Evolutionary conservation across 2,113 vertebrate genomes (phyloP).

Genomic region (Jaculus jaculus): DNA sequence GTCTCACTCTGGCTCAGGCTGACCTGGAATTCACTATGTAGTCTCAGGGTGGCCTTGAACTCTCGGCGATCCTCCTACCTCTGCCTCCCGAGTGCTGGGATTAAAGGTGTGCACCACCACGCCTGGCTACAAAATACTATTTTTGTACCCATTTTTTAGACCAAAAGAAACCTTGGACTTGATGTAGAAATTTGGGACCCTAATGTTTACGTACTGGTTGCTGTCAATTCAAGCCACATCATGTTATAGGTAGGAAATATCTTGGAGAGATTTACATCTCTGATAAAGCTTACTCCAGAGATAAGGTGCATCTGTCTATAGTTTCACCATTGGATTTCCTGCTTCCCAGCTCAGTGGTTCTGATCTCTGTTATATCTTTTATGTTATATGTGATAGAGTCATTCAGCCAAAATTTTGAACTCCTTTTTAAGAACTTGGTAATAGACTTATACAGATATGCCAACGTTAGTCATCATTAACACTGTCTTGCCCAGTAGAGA

Average conservation of each 20-base stretch:
- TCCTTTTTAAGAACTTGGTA: neutral
- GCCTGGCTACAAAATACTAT: conserved; percentile 18
- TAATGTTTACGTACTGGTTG: neutral
- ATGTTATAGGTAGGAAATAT: conserved; percentile 21
- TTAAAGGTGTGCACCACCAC: no score
- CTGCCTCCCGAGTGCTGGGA: no score
- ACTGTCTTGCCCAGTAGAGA: conserved; percentile 5
- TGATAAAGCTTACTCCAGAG: conserved; percentile 9
- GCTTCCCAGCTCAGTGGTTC: neutral
- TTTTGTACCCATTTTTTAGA: neutral
- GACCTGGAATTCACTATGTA: no score
- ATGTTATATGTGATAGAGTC: neutral
- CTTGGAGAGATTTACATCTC: neutral
- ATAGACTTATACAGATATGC: conserved; percentile 34
- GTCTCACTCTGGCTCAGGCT: no score
- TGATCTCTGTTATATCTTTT: conserved; percentile 16
- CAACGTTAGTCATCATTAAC: neutral
- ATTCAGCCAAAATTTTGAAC: conserved; percentile 24
- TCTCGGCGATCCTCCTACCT: no score
- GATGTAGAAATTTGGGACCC: neutral
- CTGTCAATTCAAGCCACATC: neutral
- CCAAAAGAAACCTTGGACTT: conserved; percentile 13
- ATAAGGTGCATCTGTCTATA: neutral
- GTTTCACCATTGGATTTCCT: neutral
- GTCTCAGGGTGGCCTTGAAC: no score